Conservation (phyloP, 1,140 invertebrate genomes). For the Pectinophora gossypiella region DNA sequence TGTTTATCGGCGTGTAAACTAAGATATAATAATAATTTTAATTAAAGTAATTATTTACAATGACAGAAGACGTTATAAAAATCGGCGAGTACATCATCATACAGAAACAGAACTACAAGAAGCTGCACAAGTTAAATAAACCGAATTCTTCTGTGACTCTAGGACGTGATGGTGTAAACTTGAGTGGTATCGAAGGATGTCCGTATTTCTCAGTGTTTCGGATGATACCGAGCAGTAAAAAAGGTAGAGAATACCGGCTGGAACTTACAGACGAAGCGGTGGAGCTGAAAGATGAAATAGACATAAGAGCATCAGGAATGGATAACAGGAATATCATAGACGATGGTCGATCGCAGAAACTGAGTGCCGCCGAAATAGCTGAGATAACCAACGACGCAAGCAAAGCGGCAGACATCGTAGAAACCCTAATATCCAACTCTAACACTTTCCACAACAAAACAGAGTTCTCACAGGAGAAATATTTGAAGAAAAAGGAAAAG, state of each 20-base stretch:
- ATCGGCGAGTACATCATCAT: constrained; percentile 84
- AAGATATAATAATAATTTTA: not conserved
- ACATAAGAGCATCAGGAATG: constrained; percentile 77
- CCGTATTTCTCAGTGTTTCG: constrained; percentile 88
- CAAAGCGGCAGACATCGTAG: constrained; percentile 89
- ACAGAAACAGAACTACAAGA: constrained; percentile 84
- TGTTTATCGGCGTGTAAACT: not conserved
- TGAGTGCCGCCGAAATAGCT: constrained; percentile 89
- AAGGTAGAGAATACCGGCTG: constrained; percentile 76
- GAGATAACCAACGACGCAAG: constrained; percentile 84
- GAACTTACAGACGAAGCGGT: constrained; percentile 75
- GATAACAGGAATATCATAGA: constrained; percentile 93
- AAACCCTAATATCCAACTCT: constrained; percentile 91
- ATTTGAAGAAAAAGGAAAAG: constrained; percentile 94
- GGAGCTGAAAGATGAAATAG: constrained; percentile 72
- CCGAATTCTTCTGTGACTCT: constrained; percentile 78
- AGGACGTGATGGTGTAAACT: constrained; percentile 83
- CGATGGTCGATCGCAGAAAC: constrained; percentile 89
- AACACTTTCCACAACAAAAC: constrained; percentile 91
- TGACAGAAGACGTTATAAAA: constrained; percentile 21
- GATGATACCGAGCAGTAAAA: constrained; percentile 80
- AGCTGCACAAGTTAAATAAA: constrained; percentile 82
- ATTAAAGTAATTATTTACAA: not conserved
- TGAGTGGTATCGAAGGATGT: constrained; percentile 82
- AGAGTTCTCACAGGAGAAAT: constrained; percentile 95